phyloP scores from a whole-genome alignment of 2,888 invertebrate species.

The Gandaritis pyraliata region DNA sequence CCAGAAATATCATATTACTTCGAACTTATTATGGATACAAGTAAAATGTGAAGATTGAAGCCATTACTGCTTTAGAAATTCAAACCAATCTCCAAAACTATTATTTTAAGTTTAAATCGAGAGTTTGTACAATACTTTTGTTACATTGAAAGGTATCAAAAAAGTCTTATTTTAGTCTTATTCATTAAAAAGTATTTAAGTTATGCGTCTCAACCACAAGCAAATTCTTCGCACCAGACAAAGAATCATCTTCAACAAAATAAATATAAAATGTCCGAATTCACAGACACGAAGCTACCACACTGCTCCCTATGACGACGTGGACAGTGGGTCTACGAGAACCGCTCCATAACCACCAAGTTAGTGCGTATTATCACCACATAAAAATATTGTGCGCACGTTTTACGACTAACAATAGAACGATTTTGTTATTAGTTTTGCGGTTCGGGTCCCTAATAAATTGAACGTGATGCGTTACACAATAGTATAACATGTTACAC shows the following conservation, averaged over 20 bases:
- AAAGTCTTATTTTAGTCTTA: no score
- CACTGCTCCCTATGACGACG: slow-evolving; percentile 12
- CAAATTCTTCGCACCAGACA: no score
- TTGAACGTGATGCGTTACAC: slow-evolving; percentile 32
- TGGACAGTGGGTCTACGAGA: slow-evolving; percentile 24
- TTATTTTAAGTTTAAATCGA: no score
- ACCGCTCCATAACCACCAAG: slow-evolving; percentile 33
- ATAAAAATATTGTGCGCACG: slow-evolving; percentile 44
- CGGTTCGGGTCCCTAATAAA: slow-evolving; percentile 40
- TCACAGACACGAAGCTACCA: not conserved
- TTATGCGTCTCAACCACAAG: no score
- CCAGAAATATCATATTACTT: no score
- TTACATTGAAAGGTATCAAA: no score
- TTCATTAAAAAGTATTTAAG: no score
- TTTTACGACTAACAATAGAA: slow-evolving; percentile 42
- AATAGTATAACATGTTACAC: slow-evolving; percentile 17
- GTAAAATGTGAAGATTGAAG: not conserved
- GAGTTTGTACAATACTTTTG: no score
- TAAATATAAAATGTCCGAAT: not conserved
- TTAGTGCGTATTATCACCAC: slow-evolving; percentile 38
- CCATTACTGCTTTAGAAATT: no score
- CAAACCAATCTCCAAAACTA: no score
- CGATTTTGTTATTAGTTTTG: slow-evolving; percentile 39
- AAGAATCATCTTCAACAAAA: no score
- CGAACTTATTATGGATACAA: not conserved